Percentiles rank a stretch among this genome's conserved stretches.
phyloP scores from a whole-genome alignment of 2,888 invertebrate species.

The Cyclophora punctaria region DNA sequence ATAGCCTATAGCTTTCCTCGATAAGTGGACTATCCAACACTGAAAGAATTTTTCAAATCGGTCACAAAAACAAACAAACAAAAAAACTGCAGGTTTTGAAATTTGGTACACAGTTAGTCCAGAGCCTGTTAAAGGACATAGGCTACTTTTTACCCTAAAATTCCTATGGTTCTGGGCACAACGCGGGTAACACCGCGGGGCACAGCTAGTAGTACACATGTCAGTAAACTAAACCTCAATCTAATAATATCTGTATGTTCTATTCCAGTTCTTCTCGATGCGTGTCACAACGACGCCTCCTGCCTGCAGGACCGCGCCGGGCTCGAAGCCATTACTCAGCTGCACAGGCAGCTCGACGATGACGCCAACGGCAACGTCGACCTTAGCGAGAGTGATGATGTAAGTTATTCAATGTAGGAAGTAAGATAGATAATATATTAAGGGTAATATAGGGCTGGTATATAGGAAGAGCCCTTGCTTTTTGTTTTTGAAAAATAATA shows the following conservation, averaged over 20 bases:
- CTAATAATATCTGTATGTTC: background rate
- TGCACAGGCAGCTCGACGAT: constrained; percentile 97
- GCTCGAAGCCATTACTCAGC: constrained; percentile 92
- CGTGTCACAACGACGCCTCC: constrained; percentile 81
- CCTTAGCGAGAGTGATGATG: constrained; percentile 97
- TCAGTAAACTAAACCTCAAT: background rate
- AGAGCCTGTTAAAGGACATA: no score
- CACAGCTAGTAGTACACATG: background rate
- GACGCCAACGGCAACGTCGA: constrained; percentile 99
- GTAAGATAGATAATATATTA: no score
- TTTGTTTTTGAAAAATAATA: no score
- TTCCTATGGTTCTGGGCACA: background rate
- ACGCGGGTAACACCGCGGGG: background rate
- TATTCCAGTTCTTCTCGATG: constrained; percentile 57
- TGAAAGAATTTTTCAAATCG: no score
- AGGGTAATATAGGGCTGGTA: no score
- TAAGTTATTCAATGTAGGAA: constrained; percentile 56
- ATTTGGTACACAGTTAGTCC: no score
- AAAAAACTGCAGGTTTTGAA: no score
- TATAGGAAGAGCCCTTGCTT: no score
- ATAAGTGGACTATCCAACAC: background rate
- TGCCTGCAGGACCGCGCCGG: constrained; percentile 90
- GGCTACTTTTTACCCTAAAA: background rate
- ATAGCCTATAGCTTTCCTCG: background rate
- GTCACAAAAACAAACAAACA: no score